phyloP scores from a whole-genome alignment of 2,888 invertebrate species.

The Endotricha flammealis region DNA sequence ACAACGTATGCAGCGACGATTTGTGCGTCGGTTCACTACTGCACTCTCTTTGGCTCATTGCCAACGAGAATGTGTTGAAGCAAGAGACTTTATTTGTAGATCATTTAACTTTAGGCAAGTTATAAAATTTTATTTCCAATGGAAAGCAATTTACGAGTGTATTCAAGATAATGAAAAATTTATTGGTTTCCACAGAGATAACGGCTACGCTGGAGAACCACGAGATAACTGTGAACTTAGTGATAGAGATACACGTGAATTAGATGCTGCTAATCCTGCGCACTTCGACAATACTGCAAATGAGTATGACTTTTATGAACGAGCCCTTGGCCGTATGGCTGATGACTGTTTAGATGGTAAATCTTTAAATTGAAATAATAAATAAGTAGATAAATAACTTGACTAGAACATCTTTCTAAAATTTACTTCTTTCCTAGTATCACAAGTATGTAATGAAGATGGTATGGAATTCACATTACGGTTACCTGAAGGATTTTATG shows the following conservation, averaged over 20 bases:
- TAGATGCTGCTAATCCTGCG: constrained; percentile 90
- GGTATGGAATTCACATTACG: constrained; percentile 95
- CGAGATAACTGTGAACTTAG: constrained; percentile 94
- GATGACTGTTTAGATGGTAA: constrained; percentile 93
- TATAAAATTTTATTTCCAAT: too few species aligned
- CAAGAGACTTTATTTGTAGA: constrained; percentile 89
- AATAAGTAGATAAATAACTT: too few species aligned
- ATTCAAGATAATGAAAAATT: neutral
- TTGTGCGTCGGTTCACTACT: constrained; percentile 84
- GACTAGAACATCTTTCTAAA: too few species aligned
- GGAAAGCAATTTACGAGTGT: too few species aligned
- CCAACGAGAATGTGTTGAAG: constrained; percentile 90
- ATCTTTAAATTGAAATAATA: too few species aligned
- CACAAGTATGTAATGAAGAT: constrained; percentile 94
- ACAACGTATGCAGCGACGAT: constrained; percentile 87
- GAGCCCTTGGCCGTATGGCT: constrained; percentile 83
- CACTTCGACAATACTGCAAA: constrained; percentile 90
- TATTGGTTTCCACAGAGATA: constrained; percentile 51
- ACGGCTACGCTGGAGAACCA: constrained; percentile 79
- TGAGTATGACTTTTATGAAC: constrained; percentile 90
- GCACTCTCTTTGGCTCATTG: constrained; percentile 88
- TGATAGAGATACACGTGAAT: constrained; percentile 89
- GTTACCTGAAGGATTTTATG: constrained; percentile 92
- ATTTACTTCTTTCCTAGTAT: constrained; percentile 76
- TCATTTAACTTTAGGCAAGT: constrained; percentile 91